These are phyloP conservation scores for Ornithoptera priamus DNA, from an alignment of 2,888 invertebrate species.

Conservation along the genomic window DNA sequence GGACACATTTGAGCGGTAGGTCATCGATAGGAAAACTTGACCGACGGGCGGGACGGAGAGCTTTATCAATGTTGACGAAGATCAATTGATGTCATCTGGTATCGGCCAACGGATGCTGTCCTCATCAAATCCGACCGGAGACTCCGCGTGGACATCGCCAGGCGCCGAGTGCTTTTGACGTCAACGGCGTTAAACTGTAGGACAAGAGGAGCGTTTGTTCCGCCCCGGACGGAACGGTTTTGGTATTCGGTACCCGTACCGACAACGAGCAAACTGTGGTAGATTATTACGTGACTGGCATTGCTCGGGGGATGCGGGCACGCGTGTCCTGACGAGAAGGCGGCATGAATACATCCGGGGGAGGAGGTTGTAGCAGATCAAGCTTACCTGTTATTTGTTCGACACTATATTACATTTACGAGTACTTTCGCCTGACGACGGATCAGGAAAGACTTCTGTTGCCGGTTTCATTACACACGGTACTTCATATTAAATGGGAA, in stretches of 20 bases:
- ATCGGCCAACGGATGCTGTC: too few species aligned
- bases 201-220: constrained; percentile 8
- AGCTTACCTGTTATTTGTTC: constrained; percentile 9
- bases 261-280: constrained; percentile 46
- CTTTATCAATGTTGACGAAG: too few species aligned
- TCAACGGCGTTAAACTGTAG: not conserved
- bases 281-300: constrained; percentile 44
- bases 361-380: not conserved
- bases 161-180: not conserved
- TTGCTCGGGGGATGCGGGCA: constrained; percentile 23
- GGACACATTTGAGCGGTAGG: too few species aligned
- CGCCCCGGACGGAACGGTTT: constrained; percentile 5
- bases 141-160: not conserved
- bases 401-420: not conserved
- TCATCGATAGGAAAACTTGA: too few species aligned
- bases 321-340: constrained; percentile 11
- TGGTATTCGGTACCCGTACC: constrained; percentile 39
- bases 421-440: too few species aligned
- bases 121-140: not conserved
- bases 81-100: too few species aligned
- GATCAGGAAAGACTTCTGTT: too few species aligned
- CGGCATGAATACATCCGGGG: constrained; percentile 4
- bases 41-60: too few species aligned
- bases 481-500: too few species aligned
- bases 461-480: too few species aligned